These are phyloP conservation scores for Drosophila asahinai DNA, from an alignment of 1,140 invertebrate species.

Conservation along the genomic window DNA sequence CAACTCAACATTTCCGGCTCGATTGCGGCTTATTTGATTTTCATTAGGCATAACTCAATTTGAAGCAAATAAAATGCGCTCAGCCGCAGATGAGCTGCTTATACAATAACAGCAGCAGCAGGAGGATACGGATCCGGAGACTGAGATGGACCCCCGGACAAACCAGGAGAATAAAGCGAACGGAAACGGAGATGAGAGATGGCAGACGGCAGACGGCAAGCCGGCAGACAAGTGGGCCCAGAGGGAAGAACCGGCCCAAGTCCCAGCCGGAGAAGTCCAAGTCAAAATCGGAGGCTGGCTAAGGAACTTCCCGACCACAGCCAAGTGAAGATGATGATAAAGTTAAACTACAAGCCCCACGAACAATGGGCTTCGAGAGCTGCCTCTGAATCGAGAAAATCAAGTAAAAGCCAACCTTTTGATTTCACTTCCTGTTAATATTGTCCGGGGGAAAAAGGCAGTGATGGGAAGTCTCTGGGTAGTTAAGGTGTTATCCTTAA, in stretches of 20 bases:
- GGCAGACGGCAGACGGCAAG: slow-evolving; percentile 23
- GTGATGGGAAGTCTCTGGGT: slow-evolving; percentile 2
- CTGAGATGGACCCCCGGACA: slow-evolving; percentile 24
- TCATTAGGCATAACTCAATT: slow-evolving; percentile 84
- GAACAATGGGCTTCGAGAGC: slow-evolving; percentile 60
- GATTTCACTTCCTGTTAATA: slow-evolving; percentile 84
- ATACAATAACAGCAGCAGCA: slow-evolving; percentile 62
- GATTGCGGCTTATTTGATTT: slow-evolving; percentile 83
- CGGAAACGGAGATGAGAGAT: slow-evolving; percentile 60
- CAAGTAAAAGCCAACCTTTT: slow-evolving; percentile 82
- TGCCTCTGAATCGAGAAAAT: slow-evolving; percentile 72
- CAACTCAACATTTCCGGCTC: slow-evolving; percentile 71
- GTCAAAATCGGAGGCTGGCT: slow-evolving; percentile 27
- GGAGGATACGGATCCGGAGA: slow-evolving; percentile 25
- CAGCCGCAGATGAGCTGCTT: slow-evolving; percentile 82
- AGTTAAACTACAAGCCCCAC: slow-evolving; percentile 74
- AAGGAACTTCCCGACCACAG: slow-evolving; percentile 55
- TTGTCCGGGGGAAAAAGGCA: slow-evolving; percentile 36
- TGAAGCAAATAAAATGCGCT: slow-evolving; percentile 82
- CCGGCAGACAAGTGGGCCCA: slow-evolving; percentile 34
- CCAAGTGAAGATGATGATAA: slow-evolving; percentile 80
- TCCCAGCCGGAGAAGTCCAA: slow-evolving; percentile 24
- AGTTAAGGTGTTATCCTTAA: neutral
- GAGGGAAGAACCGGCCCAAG: slow-evolving; percentile 11
- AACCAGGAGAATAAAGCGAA: slow-evolving; percentile 65